Evolutionary conservation across 2,888 invertebrate genomes (phyloP).

Genomic region (Ectemnius continuus): DNA sequence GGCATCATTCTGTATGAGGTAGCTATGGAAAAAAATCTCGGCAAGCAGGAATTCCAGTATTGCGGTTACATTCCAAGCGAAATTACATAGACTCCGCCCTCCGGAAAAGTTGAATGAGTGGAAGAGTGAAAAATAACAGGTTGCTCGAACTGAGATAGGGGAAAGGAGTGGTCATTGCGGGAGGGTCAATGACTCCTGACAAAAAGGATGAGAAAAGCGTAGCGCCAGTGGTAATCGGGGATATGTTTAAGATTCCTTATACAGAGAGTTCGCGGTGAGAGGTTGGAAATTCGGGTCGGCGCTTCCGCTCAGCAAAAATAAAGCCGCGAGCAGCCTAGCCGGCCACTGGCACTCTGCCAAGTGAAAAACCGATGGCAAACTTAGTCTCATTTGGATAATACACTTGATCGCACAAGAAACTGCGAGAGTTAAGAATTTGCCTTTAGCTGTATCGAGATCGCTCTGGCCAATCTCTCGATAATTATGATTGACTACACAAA

Average conservation of each 20-base stretch:
- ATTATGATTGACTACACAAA: too few species aligned
- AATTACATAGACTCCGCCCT: slow-evolving; percentile 1
- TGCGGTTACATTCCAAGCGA: neutral
- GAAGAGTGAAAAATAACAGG: neutral
- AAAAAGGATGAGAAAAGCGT: slow-evolving; percentile 27
- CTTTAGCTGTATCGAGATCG: too few species aligned
- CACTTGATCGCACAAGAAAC: neutral
- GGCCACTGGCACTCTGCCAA: slow-evolving; percentile 32
- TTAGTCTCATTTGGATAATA: slow-evolving; percentile 12
- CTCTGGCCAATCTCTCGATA: too few species aligned
- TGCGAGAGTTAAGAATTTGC: too few species aligned
- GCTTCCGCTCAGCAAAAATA: slow-evolving; percentile 29
- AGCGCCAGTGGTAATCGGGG: slow-evolving; percentile 22
- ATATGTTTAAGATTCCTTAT: slow-evolving; percentile 12
- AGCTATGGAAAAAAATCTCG: too few species aligned
- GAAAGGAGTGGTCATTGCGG: slow-evolving; percentile 20
- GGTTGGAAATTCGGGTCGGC: slow-evolving; percentile 31
- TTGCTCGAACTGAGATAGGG: neutral
- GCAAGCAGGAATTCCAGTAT: too few species aligned
- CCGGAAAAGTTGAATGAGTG: slow-evolving; percentile 11
- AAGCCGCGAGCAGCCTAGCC: slow-evolving; percentile 10
- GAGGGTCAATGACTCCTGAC: slow-evolving; percentile 36
- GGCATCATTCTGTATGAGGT: too few species aligned
- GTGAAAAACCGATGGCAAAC: slow-evolving; percentile 10
- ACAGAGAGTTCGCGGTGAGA: slow-evolving; percentile 7